Evolutionary conservation across 2,888 invertebrate genomes (phyloP), one percentile per base, ranked within the genome.

Genomic region (Parnassius apollo): DNA sequence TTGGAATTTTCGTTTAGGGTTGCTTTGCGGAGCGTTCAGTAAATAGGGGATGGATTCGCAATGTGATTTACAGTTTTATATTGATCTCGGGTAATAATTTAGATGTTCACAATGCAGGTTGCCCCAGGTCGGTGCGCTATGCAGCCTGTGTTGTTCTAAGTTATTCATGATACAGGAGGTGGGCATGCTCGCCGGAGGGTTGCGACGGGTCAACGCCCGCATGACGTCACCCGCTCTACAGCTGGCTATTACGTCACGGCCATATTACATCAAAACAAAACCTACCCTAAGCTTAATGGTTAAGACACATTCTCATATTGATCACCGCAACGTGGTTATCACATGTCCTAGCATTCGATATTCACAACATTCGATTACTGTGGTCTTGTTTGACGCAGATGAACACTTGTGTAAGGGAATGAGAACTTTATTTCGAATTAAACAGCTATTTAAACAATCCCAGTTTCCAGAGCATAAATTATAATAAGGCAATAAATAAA

Each of bases 211-310:
- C 87, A 80, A 83, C 79, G 89, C 80, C 73, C 71, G 79, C 82
- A 78, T 90, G 89, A 91, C 89, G 90, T 90, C 89, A 90, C 74
- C 80, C 89, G 85, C 87, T 87, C 87, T 88, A 89, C 91, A 91
- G 91, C 91, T 90, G 90, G 83, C 82, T 76, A 70, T 77, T 90
- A 91, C 91, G 88, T 90, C 91, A 91, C 76, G 73, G 68, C 73
- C 62, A 78, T 78, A 78, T 80, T 78, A 77, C 75, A 49, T 49
- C 9, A 77, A 81, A 79, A 80, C 76, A 78, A 83, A 81, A 71
- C 74, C 71, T 74, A 78, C 82, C 81, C 79, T 86, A 82, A 77
- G 73, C 71, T 72, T 69, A 72, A 71, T 75, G 67, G 66, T 76
- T 83, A 84, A 81, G 83, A 82, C 74, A 75, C 78, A 87, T 84